Evolutionary conservation across 2,113 vertebrate species (phyloP), one percentile per base, ranked within the genome.

Genomic region (Carettochelys insculpta): DNA sequence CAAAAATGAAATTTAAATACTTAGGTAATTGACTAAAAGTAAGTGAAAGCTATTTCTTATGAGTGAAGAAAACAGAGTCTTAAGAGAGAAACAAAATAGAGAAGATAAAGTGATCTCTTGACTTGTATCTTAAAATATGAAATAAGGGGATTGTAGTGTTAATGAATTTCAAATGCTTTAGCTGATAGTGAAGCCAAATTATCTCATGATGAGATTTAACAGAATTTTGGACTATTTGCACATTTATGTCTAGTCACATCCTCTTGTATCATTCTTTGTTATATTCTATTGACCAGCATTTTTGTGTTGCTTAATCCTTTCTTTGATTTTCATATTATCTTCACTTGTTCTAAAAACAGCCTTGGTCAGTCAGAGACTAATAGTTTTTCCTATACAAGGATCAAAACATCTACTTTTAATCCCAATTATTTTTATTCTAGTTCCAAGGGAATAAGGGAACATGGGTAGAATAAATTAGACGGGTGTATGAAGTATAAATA

Each of bases 1-100:
- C 97, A 97, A 97, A 98, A 98, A 96, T 97, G 94, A 97, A 98
- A 98, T 97, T 96, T 97, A 97, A 98, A 95, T 97, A 95, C 93
- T 96, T 97, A 97, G 92, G 96, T 97, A 98, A 98, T 97, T 96
- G 90, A 95, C 89, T 95, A 93, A 95, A 97, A 97, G 93, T 93
- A 94, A 94, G 90, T 96, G 92, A 95, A 95, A 95, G 91, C 91
- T 94, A 50, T 97, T 97, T 96, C 90, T 95, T 85, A 83, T 51
- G 20, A 88, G 77, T 89, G 94, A 34, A 10, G 78, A 80, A 95
- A 96, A 71, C 25, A 88, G 80, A 83, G 58, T 73, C 78, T 90
- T 80, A 84, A 92, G 80, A 92, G 77, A 92, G 87, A 94, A 94
- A 86, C 16, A 75, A 75, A 85, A 38, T 89, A 94, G 94, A 73